Evolutionary conservation across 2,113 vertebrate species (phyloP).

Genomic region (Symphodus melops): DNA sequence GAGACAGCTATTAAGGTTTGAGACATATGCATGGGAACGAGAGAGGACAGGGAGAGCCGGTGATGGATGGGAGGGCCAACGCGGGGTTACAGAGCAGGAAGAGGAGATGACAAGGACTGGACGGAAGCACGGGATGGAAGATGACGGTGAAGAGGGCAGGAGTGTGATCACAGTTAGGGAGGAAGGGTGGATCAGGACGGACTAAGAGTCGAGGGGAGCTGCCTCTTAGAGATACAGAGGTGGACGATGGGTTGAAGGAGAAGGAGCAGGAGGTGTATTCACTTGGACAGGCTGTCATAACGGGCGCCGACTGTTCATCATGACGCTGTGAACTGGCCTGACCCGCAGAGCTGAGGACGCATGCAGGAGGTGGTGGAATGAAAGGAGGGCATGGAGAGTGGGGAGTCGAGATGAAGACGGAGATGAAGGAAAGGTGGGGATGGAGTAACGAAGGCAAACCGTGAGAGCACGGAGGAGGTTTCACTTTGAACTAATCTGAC

Average conservation of each 20-base stretch:
- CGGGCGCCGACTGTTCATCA: conserved; percentile 64
- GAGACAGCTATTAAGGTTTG: conserved; percentile 69
- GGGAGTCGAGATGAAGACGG: conserved; percentile 68
- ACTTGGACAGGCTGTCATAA: conserved; percentile 80
- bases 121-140: conserved; percentile 35
- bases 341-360: conserved; percentile 37
- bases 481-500: conserved; percentile 25
- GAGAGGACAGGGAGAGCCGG: conserved; percentile 54
- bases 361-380: neutral
- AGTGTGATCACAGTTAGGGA: conserved; percentile 40
- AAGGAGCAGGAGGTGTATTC: conserved; percentile 66
- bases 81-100: conserved; percentile 52
- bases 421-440: conserved; percentile 16
- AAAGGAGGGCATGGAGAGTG: neutral
- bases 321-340: conserved; percentile 62
- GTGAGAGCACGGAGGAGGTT: conserved; percentile 20
- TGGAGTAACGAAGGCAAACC: conserved; percentile 12
- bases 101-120: conserved; percentile 68
- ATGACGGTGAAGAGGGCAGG: conserved; percentile 24
- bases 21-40: conserved; percentile 69
- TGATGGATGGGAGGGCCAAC: conserved; percentile 69
- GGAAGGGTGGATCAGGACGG: conserved; percentile 20
- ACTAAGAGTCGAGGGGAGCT: conserved; percentile 40
- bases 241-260: conserved; percentile 27
- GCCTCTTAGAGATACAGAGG: conserved; percentile 37